Base-by-base conservation (phyloP, 2,888 invertebrate genomes). In the Hypomecis punctinalis region DNA sequence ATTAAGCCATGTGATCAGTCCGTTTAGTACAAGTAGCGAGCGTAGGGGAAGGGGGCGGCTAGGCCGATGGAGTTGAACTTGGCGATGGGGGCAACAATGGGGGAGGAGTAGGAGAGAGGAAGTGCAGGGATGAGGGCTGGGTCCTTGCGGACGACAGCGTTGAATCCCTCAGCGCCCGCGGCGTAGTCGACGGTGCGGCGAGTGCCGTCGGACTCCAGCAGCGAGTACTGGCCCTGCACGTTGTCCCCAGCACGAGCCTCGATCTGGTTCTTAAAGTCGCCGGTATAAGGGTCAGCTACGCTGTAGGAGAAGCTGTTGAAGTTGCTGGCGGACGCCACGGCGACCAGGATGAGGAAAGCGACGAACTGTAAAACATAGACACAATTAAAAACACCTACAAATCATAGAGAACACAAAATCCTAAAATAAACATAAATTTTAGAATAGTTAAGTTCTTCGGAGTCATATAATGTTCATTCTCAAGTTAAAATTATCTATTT, bases 201-300 rank as follows among this genome's bases (percentile, higher is more conserved):
- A 43, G 93, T 90, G 64, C 94, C 94, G 70, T 94, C 94, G 39
- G 94, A 79, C 69, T 94, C 94, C 64, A 89, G 77, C 53, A 94
- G 86, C 37, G 93, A 92, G 87, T 94, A 94, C 76, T 93, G 93
- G 48, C 94, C 94, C 67, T 87, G 86, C 42, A 94, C 94, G 71
- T 90, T 88, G 80, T 91, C 81, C 5, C 93, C 94, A 13, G 84
- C 83, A 46, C 94, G 91, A 67, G 81, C 84, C 78, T 94, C 94
- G 2, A 86, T 80, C 83, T 94, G 94, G 82, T 85, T 89, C 81
- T 94, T 94, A 80, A 85, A 89, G 83, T 94, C 94, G 5, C 94
- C 94, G 46, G 94, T 94, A 80, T 88, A 83, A 59, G 91, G 89
- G 73, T 94, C 94, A 49, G 94, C 92, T n/a, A 94, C 93, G 61